phyloP scores from a whole-genome alignment of 2,888 invertebrate species.

The Nomada ferruginata region DNA sequence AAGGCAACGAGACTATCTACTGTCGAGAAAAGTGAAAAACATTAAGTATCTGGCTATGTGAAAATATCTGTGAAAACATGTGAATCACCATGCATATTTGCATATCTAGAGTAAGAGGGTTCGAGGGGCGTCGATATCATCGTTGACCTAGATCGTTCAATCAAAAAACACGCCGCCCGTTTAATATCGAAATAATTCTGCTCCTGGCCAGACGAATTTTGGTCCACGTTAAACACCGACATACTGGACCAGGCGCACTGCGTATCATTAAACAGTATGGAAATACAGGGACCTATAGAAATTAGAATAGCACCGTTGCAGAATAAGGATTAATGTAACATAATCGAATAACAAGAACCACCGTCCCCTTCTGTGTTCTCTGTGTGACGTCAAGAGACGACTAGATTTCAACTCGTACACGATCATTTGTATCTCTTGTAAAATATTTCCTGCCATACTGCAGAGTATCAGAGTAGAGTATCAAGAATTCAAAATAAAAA shows the following conservation, averaged over 20 bases:
- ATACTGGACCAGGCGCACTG: no score
- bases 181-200: slow-evolving; percentile 38
- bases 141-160: slow-evolving; percentile 40
- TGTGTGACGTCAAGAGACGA: slow-evolving; percentile 50
- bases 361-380: slow-evolving; percentile 31
- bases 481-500: not conserved
- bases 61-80: slow-evolving; percentile 16
- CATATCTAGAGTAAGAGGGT: slow-evolving; percentile 10
- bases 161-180: slow-evolving; percentile 30
- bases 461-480: not conserved
- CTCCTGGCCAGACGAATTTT: not conserved
- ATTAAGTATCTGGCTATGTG: not conserved
- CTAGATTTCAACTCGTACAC: slow-evolving; percentile 10
- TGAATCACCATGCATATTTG: slow-evolving; percentile 22
- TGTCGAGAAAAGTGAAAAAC: no score
- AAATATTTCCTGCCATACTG: slow-evolving; percentile 18
- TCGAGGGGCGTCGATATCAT: slow-evolving; percentile 25
- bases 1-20: no score
- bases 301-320: slow-evolving; percentile 14
- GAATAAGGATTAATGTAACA: slow-evolving; percentile 47
- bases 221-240: not conserved
- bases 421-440: not conserved
- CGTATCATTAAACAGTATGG: not conserved
- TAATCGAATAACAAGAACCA: slow-evolving; percentile 57
- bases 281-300: not conserved